Base-by-base conservation (phyloP, 2,113 vertebrate species). In the Catharus bicknelli region DNA sequence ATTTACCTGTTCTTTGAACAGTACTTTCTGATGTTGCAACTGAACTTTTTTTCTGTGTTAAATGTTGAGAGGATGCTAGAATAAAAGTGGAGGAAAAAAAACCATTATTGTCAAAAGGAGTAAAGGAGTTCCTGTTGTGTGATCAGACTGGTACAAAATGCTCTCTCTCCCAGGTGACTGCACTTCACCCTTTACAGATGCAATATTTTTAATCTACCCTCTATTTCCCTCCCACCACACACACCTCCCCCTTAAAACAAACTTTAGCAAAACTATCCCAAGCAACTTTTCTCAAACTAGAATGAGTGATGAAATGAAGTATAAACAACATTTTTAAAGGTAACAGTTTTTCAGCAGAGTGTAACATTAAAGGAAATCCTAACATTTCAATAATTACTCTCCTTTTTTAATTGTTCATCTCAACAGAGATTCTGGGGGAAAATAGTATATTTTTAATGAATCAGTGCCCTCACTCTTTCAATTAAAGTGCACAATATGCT, bases 1-100 rank as follows among this genome's bases (percentile, higher is more conserved):
- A 88, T 96, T 96, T 98, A 98, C 98, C 98, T 98, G 97, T 90
- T 97, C 97, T 97, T 95, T 96, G 94, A 97, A 97, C 93, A 96
- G 97, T 95, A 76, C 96, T 97, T 94, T 98, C 97, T 96, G 96
- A 86, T 93, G 96, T 74, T 95, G 97, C 94, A 90, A 94, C 69
- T 96, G 97, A 91, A 91, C 94, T 89, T 95, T 98, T 97, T 96
- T 98, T 98, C 97, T 98, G 96, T 79, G 94, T 86, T 97, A 97
- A 96, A 83, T 87, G 97, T 89, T 97, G 97, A 95, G 97, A 97
- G 79, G 98, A 94, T 36, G 95, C 98, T 98, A 94, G 96, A 92
- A 96, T 29, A 96, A 92, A 94, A 94, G 76, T 29, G 83, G 68
- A 95, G 70, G 90, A 77, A 94, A 92, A 94, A 94, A 94, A 58